Conservation (phyloP, 2,888 invertebrate species). For the Dolichopus griseipennis region DNA sequence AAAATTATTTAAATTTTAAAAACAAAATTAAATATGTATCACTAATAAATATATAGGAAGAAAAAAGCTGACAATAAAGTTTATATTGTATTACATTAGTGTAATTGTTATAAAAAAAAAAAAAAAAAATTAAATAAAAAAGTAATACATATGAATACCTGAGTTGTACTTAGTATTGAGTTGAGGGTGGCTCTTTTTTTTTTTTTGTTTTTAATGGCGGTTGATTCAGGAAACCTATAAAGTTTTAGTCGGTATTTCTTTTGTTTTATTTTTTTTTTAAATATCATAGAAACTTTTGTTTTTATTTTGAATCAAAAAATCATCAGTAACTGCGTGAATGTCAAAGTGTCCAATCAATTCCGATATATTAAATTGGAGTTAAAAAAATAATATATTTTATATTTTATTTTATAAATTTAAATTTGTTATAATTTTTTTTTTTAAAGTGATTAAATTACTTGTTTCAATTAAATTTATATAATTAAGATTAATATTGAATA, state of each 20-base stretch:
- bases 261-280: neutral
- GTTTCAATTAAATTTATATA: too few relatives aligned
- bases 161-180: too few relatives aligned
- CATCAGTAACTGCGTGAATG: neutral
- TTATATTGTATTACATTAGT: neutral
- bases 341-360: neutral
- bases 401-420: too few relatives aligned
- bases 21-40: too few relatives aligned
- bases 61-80: neutral
- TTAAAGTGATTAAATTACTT: too few relatives aligned
- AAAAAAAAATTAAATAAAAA: neutral
- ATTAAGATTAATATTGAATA: too few relatives aligned
- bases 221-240: neutral
- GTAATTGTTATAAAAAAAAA: neutral
- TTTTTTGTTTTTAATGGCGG: neutral
- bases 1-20: too few relatives aligned
- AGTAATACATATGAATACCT: neutral
- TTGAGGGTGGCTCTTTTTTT: too few relatives aligned
- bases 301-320: neutral
- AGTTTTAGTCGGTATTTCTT: neutral
- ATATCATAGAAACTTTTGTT: neutral
- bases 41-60: neutral
- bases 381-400: too few relatives aligned
- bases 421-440: too few relatives aligned
- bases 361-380: too few relatives aligned